Percentiles rank a stretch among this genome's conserved stretches.
Conservation (phyloP, 2,113 vertebrate genomes). For the Phalacrocorax brasilianus region DNA sequence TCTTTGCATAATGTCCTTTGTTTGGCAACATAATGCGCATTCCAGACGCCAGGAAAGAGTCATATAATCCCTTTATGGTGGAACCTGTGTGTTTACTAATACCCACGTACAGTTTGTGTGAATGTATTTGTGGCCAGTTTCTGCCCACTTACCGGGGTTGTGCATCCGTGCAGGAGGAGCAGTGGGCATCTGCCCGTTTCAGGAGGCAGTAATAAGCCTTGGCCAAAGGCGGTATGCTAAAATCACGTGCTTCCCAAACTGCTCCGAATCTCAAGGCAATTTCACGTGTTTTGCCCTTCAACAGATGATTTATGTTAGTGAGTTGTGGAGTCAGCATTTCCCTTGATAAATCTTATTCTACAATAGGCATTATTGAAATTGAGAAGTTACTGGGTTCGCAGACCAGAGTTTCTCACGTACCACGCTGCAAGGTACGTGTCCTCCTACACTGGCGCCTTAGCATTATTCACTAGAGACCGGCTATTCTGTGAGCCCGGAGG, state of each 20-base stretch:
- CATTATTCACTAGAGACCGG: background rate
- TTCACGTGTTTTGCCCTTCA: background rate
- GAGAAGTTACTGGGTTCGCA: background rate
- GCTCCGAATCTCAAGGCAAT: background rate
- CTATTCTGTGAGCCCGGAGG: background rate
- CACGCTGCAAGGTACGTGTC: background rate
- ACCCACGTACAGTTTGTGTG: background rate
- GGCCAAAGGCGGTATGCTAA: background rate
- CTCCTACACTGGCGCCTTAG: background rate
- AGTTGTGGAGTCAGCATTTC: background rate
- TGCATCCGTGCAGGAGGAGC: background rate
- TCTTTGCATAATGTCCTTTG: slow-evolving; percentile 47
- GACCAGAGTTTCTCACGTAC: background rate
- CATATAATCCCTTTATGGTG: background rate
- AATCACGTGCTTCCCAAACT: background rate
- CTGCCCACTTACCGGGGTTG: background rate
- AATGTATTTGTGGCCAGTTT: background rate
- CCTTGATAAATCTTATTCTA: background rate
- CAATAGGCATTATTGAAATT: background rate
- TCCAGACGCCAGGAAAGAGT: background rate
- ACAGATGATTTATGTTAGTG: background rate
- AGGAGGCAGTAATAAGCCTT: background rate
- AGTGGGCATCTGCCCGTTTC: background rate
- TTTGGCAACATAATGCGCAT: background rate
- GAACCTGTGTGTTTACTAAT: background rate